Percentiles rank a stretch among this genome's conserved stretches.
Conservation (phyloP, 2,113 vertebrate species). For the Buteo buteo region DNA sequence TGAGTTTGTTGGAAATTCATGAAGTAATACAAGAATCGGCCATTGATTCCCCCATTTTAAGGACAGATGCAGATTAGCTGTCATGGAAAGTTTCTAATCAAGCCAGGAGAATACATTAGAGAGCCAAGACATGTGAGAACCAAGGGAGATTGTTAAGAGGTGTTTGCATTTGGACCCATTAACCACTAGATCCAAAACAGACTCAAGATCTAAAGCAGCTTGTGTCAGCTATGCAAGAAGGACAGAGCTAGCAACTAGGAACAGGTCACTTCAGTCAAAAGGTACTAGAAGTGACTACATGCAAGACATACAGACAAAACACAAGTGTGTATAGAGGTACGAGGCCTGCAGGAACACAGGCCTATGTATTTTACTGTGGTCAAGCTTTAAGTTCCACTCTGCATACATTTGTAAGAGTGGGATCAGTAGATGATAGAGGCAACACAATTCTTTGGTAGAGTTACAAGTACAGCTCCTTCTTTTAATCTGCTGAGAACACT, state of each 20-base stretch:
- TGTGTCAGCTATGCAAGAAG: not conserved
- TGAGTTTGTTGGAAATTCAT: not conserved
- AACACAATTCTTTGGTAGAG: not conserved
- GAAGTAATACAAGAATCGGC: not conserved
- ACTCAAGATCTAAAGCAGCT: not conserved
- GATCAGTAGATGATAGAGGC: not conserved
- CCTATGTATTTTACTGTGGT: no score
- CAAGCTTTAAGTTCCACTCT: not conserved
- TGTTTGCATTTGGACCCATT: not conserved
- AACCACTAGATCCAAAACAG: not conserved
- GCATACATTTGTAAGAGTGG: not conserved
- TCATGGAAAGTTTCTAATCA: not conserved
- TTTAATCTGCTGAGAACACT: not conserved
- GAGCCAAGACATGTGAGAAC: not conserved
- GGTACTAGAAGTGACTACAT: accelerated
- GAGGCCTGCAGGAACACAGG: not conserved
- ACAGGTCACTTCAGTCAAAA: no score
- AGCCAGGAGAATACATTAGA: not conserved
- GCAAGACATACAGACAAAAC: not conserved
- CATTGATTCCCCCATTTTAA: not conserved
- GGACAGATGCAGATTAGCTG: not conserved
- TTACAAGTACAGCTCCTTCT: not conserved
- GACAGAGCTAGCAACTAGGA: not conserved
- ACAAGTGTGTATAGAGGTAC: no score
- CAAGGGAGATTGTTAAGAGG: no score